Evolutionary conservation across 2,113 vertebrate species (phyloP).

Genomic region (Balaeniceps rex): DNA sequence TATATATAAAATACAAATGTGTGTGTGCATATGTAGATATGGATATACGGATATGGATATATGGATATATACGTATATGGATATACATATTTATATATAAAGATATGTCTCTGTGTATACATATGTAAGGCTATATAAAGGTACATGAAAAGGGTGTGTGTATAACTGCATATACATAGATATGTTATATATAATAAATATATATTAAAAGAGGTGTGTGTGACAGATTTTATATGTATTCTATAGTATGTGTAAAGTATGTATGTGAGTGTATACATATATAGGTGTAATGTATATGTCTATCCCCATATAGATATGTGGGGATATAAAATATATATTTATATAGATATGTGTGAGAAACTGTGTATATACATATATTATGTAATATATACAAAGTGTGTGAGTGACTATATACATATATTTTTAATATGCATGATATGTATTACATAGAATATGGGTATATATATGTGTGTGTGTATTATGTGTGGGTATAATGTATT

Average conservation of each 20-base stretch:
- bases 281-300: not conserved
- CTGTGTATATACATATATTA: not conserved
- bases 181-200: not conserved
- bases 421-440: not conserved
- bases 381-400: too few species aligned
- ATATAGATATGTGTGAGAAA: not conserved
- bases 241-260: too few species aligned
- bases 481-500: not conserved
- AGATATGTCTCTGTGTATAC: not conserved
- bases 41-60: too few species aligned
- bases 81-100: too few species aligned
- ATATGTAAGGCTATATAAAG: not conserved
- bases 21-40: not conserved
- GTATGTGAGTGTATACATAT: not conserved
- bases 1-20: not conserved
- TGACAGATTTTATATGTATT: not conserved
- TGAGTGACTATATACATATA: not conserved
- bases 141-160: not conserved
- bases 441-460: not conserved
- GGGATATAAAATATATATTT: not conserved
- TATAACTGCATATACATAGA: not conserved
- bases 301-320: not conserved
- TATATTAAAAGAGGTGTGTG: not conserved
- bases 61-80: too few species aligned
- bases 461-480: not conserved